Conservation (phyloP, 64 coral and sea anemone species). For the Montipora foliosa region DNA sequence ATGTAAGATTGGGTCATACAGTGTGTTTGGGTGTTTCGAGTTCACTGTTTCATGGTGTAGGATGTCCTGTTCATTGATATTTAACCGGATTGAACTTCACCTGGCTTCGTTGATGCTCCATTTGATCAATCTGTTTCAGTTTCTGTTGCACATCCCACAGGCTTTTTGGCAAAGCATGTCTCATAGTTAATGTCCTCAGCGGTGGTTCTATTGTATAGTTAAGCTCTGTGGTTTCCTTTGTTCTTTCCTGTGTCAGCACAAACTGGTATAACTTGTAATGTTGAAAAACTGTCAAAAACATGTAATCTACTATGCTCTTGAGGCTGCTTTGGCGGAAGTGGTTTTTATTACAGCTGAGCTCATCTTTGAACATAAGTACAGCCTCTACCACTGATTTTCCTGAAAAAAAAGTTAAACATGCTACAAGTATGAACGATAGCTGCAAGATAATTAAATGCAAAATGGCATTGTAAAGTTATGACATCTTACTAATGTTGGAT, state of each 20-base stretch:
- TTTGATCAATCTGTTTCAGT: conserved; percentile 83
- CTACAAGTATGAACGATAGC: neutral
- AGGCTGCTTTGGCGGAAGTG: conserved; percentile 57
- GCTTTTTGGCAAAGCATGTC: conserved; percentile 67
- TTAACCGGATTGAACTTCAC: neutral
- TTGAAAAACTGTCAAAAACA: conserved; percentile 84
- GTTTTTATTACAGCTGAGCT: neutral
- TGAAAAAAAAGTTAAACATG: neutral
- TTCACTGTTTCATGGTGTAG: too few species aligned
- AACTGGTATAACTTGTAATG: conserved; percentile 91
- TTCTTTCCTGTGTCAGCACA: conserved; percentile 76
- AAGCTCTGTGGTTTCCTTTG: conserved; percentile 42
- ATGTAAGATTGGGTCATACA: too few species aligned
- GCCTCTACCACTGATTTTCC: conserved; percentile 72
- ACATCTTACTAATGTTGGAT: too few species aligned
- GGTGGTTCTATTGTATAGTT: conserved; percentile 74
- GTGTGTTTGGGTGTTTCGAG: too few species aligned
- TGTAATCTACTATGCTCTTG: conserved; percentile 78
- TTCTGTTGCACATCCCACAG: conserved; percentile 79
- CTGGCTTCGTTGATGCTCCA: conserved; percentile 58
- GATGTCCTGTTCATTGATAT: too few species aligned
- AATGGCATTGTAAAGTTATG: too few species aligned
- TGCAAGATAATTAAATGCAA: too few species aligned
- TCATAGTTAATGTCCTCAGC: neutral
- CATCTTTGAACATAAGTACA: conserved; percentile 63